These are phyloP conservation scores for Florisuga fusca DNA, from an alignment of 2,797 vertebrate species.

Conservation along the genomic window DNA sequence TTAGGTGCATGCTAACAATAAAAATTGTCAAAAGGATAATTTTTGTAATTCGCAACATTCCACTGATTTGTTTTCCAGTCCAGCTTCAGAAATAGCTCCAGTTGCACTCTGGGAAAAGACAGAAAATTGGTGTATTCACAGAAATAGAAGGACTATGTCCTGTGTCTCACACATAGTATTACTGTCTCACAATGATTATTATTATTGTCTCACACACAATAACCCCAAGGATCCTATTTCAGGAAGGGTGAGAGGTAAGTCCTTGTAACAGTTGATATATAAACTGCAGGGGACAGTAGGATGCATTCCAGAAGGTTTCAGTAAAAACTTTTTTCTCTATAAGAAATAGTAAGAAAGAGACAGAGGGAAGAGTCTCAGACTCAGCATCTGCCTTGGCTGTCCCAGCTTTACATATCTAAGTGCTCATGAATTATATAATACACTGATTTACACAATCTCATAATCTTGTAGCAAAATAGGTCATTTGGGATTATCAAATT, in stretches of 20 bases:
- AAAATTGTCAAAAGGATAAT: background rate
- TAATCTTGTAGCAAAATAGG: background rate
- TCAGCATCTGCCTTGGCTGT: background rate
- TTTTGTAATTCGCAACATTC: background rate
- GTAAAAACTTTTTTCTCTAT: background rate
- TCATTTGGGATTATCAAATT: background rate
- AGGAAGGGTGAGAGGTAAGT: background rate
- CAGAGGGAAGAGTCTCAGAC: background rate
- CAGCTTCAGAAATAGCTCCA: background rate
- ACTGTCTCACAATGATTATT: too few species aligned
- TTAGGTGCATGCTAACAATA: background rate
- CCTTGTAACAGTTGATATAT: background rate
- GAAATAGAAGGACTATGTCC: background rate
- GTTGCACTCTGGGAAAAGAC: background rate
- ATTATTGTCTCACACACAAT: background rate
- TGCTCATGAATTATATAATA: background rate
- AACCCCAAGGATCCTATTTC: background rate
- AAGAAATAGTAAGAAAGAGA: background rate
- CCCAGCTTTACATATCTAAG: background rate
- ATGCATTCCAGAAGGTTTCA: background rate
- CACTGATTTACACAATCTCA: background rate
- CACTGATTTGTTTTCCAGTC: background rate
- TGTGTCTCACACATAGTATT: background rate
- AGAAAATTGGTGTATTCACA: background rate
- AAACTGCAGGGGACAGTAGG: background rate